phyloP scores from a whole-genome alignment of 2,888 invertebrate species.

The Drosophila colorata region DNA sequence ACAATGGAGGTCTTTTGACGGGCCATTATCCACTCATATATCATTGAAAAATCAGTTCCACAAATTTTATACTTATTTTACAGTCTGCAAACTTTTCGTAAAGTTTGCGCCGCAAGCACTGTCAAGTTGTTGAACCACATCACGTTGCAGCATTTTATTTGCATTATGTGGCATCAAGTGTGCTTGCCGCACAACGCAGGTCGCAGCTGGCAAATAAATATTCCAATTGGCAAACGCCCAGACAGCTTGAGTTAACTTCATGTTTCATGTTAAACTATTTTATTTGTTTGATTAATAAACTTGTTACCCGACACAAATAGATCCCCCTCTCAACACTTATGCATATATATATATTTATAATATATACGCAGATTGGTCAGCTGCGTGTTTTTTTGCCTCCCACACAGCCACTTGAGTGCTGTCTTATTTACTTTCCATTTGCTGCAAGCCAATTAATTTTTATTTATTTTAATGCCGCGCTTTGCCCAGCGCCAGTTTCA shows the following conservation, averaged over 20 bases:
- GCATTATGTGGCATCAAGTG: conserved; percentile 29
- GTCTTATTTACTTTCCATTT: conserved; percentile 54
- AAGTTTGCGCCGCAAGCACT: neutral
- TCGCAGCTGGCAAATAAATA: conserved; percentile 24
- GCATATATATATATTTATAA: conserved; percentile 15
- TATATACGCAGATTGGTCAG: conserved; percentile 46
- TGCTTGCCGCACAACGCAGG: neutral
- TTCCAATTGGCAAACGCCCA: conserved; percentile 28
- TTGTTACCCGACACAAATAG: neutral
- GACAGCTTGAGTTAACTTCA: conserved; percentile 37
- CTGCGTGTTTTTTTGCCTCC: conserved; percentile 18
- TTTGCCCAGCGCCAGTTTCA: neutral
- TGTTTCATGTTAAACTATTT: conserved; percentile 16
- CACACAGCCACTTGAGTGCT: conserved; percentile 23
- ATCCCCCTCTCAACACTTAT: neutral
- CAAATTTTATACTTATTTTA: neutral
- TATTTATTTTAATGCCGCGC: conserved; percentile 75
- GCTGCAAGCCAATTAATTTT: conserved; percentile 74
- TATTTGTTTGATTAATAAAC: conserved; percentile 50
- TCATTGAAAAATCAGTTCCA: conserved; percentile 1
- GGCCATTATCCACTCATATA: neutral
- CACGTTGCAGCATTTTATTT: conserved; percentile 52
- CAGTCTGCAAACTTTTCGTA: neutral
- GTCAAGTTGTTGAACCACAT: conserved; percentile 42
- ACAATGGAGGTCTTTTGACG: neutral